A percentile compares a stretch with the other conserved stretches of the same genome.
These are phyloP conservation scores for Aix galericulata DNA, from an alignment of 2,113 vertebrate genomes.

Conservation along the genomic window DNA sequence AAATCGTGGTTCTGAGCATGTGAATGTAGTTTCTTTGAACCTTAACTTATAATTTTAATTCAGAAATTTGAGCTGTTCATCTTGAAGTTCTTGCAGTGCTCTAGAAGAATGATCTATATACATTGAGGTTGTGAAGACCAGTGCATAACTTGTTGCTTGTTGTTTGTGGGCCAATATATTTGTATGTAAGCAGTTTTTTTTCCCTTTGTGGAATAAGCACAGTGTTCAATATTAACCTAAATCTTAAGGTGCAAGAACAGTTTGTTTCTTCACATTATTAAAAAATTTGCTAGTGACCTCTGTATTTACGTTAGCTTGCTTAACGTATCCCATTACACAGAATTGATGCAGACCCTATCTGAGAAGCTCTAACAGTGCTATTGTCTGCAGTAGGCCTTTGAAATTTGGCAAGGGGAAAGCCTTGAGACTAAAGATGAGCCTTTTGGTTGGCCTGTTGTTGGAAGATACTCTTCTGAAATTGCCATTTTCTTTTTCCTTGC, in stretches of 20 bases:
- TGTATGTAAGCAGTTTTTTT: neutral
- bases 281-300: neutral
- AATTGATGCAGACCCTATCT: neutral
- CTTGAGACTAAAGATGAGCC: neutral
- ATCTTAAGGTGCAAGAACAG: neutral
- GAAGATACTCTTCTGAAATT: neutral
- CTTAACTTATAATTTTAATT: neutral
- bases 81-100: neutral
- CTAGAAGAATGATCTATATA: neutral
- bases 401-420: neutral
- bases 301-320: neutral
- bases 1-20: neutral
- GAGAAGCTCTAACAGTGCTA: neutral
- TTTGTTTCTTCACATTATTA: neutral
- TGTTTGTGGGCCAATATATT: neutral
- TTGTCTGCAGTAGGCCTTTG: neutral
- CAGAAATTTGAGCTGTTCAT: neutral
- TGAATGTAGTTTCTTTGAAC: neutral
- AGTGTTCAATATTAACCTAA: neutral
- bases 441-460: neutral
- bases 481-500: neutral
- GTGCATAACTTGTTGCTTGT: neutral
- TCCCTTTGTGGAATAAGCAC: neutral
- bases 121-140: neutral
- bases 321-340: neutral